phyloP scores from a whole-genome alignment of 2,113 vertebrate genomes.

The Stercorarius parasiticus region DNA sequence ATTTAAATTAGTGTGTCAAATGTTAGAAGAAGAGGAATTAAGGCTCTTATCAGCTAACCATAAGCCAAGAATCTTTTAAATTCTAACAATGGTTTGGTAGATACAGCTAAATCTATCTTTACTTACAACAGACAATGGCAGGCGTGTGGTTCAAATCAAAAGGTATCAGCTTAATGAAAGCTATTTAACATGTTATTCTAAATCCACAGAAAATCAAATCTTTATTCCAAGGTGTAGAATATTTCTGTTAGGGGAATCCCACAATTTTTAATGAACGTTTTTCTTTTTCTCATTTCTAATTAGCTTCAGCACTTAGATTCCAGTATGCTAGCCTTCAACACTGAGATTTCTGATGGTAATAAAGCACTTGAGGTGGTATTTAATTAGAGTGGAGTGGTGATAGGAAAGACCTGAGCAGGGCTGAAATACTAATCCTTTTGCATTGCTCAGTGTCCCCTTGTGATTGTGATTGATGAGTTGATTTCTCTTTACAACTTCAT shows the following conservation, averaged over 20 bases:
- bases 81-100: background rate
- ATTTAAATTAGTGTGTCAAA: conserved; percentile 38
- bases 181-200: conserved; percentile 45
- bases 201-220: conserved; percentile 58
- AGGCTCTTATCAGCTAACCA: background rate
- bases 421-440: conserved; percentile 72
- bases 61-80: conserved; percentile 31
- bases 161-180: conserved; percentile 43
- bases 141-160: background rate
- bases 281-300: conserved; percentile 69
- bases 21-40: conserved; percentile 36
- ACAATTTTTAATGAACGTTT: conserved; percentile 56
- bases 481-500: conserved; percentile 80
- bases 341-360: conserved; percentile 47
- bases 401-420: conserved; percentile 62
- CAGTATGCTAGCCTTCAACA: conserved; percentile 16
- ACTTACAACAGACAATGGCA: background rate
- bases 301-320: conserved; percentile 56
- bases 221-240: conserved; percentile 41
- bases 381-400: conserved; percentile 77
- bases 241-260: conserved; percentile 62
- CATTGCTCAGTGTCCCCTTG: conserved; percentile 68
- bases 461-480: conserved; percentile 82
- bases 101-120: conserved; percentile 25
- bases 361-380: conserved; percentile 75